phyloP scores from a whole-genome alignment of 2,797 vertebrate species.

The Heliangelus exortis region DNA sequence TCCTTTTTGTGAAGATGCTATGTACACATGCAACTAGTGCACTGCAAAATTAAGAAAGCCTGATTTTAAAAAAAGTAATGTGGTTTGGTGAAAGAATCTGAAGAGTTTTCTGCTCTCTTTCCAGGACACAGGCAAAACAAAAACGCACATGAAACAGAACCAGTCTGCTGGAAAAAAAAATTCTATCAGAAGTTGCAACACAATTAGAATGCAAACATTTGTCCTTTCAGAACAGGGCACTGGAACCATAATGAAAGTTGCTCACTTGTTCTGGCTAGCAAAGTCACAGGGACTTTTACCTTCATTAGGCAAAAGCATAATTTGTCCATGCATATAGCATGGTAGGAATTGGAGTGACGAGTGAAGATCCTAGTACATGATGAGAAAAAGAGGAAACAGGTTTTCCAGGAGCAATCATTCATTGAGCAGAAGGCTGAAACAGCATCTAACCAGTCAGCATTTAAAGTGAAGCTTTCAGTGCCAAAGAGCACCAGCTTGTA shows the following conservation, averaged over 20 bases:
- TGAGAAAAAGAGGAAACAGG: neutral
- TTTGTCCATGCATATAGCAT: neutral
- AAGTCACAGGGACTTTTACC: neutral
- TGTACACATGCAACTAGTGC: accelerated
- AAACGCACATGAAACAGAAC: neutral
- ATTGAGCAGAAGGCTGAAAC: neutral
- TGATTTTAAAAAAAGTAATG: neutral
- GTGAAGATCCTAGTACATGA: neutral
- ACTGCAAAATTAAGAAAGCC: neutral
- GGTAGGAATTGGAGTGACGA: neutral
- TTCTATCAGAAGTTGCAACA: neutral
- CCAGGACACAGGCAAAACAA: neutral
- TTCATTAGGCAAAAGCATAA: neutral
- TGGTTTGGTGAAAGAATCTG: neutral
- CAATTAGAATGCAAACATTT: neutral
- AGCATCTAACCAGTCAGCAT: neutral
- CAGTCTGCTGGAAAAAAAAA: neutral
- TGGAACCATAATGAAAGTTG: neutral
- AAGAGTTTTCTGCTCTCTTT: neutral
- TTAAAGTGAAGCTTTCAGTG: neutral
- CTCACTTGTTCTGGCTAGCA: neutral
- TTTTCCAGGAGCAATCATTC: neutral
- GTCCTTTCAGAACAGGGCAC: neutral
- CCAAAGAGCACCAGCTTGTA: neutral
- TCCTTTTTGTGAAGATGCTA: neutral